Percentiles rank a stretch among this genome's conserved stretches.
phyloP scores from a whole-genome alignment of 2,113 vertebrate genomes.

The Polypterus bichir region DNA sequence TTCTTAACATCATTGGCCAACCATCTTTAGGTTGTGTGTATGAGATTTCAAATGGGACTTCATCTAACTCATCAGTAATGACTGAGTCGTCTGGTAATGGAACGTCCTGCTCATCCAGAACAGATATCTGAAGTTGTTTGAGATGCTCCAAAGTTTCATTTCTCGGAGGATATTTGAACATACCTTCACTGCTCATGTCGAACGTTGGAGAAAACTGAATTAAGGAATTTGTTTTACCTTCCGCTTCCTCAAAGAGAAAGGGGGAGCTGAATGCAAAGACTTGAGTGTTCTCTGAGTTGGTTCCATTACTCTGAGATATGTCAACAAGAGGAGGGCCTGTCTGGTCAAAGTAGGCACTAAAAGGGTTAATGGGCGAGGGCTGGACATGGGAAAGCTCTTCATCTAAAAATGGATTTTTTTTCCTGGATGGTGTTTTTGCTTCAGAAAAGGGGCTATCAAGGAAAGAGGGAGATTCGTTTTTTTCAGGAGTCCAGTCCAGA shows the following conservation, averaged over 20 bases:
- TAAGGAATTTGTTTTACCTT: conserved; percentile 54
- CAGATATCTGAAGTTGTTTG: conserved; percentile 57
- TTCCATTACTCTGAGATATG: conserved; percentile 9
- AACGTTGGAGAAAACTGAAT: conserved; percentile 44
- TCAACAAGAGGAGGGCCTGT: conserved; percentile 26
- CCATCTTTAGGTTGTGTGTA: conserved; percentile 51
- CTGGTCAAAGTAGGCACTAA: conserved; percentile 68
- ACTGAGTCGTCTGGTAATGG: conserved; percentile 50
- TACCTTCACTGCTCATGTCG: conserved; percentile 43
- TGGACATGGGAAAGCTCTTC: conserved; percentile 61
- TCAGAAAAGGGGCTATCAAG: conserved; percentile 41
- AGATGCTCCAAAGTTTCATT: conserved; percentile 57
- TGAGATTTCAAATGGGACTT: conserved; percentile 26
- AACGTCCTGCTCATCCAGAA: conserved; percentile 44
- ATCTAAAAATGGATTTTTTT: conserved; percentile 73
- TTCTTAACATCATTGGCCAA: conserved; percentile 82
- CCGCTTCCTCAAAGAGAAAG: conserved; percentile 29
- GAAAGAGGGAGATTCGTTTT: conserved; percentile 49
- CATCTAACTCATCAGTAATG: conserved; percentile 35
- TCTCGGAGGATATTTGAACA: conserved; percentile 32
- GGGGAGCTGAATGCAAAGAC: conserved; percentile 37
- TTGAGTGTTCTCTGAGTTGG: background rate
- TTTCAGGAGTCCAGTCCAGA: conserved; percentile 53
- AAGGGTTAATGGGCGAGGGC: conserved; percentile 77
- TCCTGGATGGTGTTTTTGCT: conserved; percentile 38